A percentile compares a stretch with the other conserved stretches of the same genome.
These are phyloP conservation scores for Prosopocoilus inquinatus DNA, from an alignment of 2,888 invertebrate species.

Conservation along the genomic window DNA sequence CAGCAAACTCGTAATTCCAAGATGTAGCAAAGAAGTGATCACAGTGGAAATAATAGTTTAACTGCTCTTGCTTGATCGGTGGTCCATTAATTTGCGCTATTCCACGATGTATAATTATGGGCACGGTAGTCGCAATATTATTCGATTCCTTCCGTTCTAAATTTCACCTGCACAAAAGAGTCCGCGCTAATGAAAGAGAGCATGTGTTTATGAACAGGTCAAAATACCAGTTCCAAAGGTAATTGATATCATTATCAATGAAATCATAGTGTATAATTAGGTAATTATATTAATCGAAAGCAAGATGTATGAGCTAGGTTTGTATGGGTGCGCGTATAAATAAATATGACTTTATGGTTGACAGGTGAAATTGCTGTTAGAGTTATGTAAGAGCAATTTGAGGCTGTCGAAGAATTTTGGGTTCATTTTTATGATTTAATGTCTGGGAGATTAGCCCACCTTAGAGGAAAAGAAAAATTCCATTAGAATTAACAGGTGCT, in stretches of 20 bases:
- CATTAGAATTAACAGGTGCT: too few species aligned
- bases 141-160: too few species aligned
- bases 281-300: constrained; percentile 1
- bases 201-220: neutral
- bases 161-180: neutral
- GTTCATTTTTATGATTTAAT: neutral
- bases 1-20: too few species aligned
- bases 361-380: neutral
- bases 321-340: neutral
- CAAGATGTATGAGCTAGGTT: constrained; percentile 1
- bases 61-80: neutral
- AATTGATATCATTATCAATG: constrained; percentile 15
- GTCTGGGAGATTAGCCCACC: too few species aligned
- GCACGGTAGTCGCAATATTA: neutral
- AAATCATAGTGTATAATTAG: constrained; percentile 10
- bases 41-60: too few species aligned
- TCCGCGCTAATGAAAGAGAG: neutral
- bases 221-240: constrained; percentile 7
- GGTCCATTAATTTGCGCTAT: neutral
- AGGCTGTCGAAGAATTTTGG: neutral
- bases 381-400: neutral
- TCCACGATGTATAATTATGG: neutral
- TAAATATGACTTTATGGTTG: neutral
- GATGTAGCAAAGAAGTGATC: too few species aligned
- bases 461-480: too few species aligned